A percentile compares a stretch with the other conserved stretches of the same genome.
These are phyloP conservation scores for Pilophorus perplexus DNA, from an alignment of 2,888 invertebrate species.

Conservation along the genomic window DNA sequence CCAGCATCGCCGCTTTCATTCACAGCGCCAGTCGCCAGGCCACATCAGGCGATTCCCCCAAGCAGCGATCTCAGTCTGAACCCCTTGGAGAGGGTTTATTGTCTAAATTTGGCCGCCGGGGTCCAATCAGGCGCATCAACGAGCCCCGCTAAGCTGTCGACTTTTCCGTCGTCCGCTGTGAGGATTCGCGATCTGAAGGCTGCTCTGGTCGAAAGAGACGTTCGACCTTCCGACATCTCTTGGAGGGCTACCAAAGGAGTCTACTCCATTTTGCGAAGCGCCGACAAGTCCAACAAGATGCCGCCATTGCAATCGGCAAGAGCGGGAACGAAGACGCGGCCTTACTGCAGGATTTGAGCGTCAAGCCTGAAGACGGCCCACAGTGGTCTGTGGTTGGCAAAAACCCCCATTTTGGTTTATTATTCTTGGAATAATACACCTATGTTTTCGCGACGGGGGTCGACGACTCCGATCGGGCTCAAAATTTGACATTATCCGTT, in stretches of 20 bases:
- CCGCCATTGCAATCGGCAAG: slow-evolving; percentile 50
- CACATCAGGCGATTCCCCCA: slow-evolving; percentile 31
- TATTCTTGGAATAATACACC: no score
- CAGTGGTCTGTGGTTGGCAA: slow-evolving; percentile 52
- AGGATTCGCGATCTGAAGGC: slow-evolving; percentile 72
- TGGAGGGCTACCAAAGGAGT: slow-evolving; percentile 62
- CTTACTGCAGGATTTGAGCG: slow-evolving; percentile 52
- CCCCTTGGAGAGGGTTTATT: no score
- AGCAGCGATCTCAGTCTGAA: no score
- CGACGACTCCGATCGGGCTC: no score
- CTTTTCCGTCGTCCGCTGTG: slow-evolving; percentile 59
- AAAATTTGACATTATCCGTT: no score
- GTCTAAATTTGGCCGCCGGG: no score
- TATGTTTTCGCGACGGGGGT: no score
- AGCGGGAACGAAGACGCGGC: slow-evolving; percentile 56
- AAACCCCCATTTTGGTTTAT: no score
- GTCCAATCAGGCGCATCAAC: slow-evolving; percentile 36
- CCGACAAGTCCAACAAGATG: no score
- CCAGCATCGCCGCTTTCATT: slow-evolving; percentile 28
- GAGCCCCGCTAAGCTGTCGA: slow-evolving; percentile 46
- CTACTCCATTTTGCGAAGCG: no score
- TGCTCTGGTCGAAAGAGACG: slow-evolving; percentile 69
- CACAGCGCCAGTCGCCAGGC: slow-evolving; percentile 33
- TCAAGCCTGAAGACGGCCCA: slow-evolving; percentile 54
- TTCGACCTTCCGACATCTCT: slow-evolving; percentile 72